Percentiles rank a stretch among this genome's conserved stretches.
phyloP scores from a whole-genome alignment of 2,113 vertebrate genomes.

The Amphiprion ocellaris region DNA sequence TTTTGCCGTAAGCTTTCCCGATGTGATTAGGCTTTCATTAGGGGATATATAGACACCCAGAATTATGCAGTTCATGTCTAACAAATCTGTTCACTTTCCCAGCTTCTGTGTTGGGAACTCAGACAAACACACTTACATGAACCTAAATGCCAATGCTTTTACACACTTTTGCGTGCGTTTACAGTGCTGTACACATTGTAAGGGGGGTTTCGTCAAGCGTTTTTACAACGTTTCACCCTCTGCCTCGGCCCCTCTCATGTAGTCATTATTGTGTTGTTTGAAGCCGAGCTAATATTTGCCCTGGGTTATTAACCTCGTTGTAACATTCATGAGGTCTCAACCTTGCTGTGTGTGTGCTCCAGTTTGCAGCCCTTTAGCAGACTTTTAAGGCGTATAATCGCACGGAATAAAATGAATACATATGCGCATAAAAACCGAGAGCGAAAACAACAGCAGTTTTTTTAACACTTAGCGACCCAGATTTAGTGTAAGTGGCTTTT shows the following conservation, averaged over 20 bases:
- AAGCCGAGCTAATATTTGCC: slow-evolving; percentile 64
- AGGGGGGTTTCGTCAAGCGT: background rate
- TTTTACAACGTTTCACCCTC: slow-evolving; percentile 16
- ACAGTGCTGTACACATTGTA: background rate
- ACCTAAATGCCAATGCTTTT: slow-evolving; percentile 9
- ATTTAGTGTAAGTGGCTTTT: slow-evolving; percentile 11
- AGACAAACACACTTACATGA: background rate
- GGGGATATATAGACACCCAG: slow-evolving; percentile 32
- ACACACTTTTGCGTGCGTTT: slow-evolving; percentile 4
- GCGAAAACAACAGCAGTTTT: background rate
- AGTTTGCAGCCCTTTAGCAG: slow-evolving; percentile 32
- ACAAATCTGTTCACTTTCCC: slow-evolving; percentile 36
- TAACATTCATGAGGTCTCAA: slow-evolving; percentile 55
- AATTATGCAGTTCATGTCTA: slow-evolving; percentile 20
- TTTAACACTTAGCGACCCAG: slow-evolving; percentile 16
- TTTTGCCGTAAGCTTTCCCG: slow-evolving; percentile 38
- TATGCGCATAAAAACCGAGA: background rate
- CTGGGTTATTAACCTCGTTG: slow-evolving; percentile 59
- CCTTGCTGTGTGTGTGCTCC: slow-evolving; percentile 20
- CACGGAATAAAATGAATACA: background rate
- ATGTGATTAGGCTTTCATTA: slow-evolving; percentile 56
- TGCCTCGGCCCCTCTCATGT: slow-evolving; percentile 8
- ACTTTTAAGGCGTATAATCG: slow-evolving; percentile 33
- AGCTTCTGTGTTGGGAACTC: slow-evolving; percentile 4
- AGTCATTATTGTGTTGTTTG: slow-evolving; percentile 63